Percentiles rank a stretch among this genome's conserved stretches.
phyloP scores from a whole-genome alignment of 2,797 vertebrate species.

The Phoxinus dragarum region DNA sequence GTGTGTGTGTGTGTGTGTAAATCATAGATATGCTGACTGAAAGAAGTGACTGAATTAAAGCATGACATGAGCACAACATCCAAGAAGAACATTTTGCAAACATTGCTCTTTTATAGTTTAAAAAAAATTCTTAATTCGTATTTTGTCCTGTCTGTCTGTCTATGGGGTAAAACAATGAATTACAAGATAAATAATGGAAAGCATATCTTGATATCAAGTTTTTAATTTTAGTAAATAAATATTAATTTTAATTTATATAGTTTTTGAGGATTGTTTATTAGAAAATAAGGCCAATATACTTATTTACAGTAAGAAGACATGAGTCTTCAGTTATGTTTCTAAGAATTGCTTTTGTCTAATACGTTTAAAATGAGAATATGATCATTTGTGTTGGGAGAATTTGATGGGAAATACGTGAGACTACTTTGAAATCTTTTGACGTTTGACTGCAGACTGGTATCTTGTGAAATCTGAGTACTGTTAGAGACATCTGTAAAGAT shows the following conservation, averaged over 20 bases:
- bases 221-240: too few species aligned
- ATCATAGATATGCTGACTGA: background rate
- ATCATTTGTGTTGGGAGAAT: background rate
- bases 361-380: background rate
- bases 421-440: background rate
- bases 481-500: background rate
- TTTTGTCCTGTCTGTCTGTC: background rate
- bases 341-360: background rate
- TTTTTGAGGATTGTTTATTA: too few species aligned
- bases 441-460: background rate
- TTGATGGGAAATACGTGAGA: background rate
- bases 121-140: background rate
- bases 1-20: background rate
- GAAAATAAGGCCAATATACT: too few species aligned
- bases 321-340: background rate
- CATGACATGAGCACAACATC: background rate
- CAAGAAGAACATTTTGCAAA: background rate
- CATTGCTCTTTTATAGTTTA: background rate
- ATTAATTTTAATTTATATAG: too few species aligned
- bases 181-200: background rate
- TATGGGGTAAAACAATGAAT: background rate
- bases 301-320: background rate
- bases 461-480: background rate
- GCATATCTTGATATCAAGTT: background rate
- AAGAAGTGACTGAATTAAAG: background rate